These are phyloP conservation scores for Drosophila macrospina DNA, from an alignment of 2,888 invertebrate genomes.

Conservation along the genomic window DNA sequence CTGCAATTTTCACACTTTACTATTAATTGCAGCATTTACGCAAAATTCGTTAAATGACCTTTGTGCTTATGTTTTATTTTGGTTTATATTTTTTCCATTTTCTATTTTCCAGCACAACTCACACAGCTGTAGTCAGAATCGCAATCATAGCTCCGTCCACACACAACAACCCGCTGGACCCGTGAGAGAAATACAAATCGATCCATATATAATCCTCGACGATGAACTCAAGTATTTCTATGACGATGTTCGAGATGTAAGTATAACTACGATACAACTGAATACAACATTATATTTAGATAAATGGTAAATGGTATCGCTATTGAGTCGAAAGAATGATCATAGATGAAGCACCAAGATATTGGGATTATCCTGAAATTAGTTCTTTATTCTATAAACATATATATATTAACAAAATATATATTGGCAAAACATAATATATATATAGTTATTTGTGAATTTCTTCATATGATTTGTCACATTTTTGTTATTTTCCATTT, in stretches of 20 bases:
- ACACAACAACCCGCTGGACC: constrained; percentile 92
- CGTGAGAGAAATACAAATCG: constrained; percentile 92
- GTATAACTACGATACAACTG: constrained; percentile 53
- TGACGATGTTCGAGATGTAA: constrained; percentile 93
- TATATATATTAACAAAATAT: not conserved
- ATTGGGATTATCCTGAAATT: too few relatives aligned
- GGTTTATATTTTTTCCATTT: not conserved
- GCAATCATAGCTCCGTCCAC: constrained; percentile 90
- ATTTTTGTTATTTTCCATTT: constrained; percentile 13
- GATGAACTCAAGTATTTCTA: constrained; percentile 95
- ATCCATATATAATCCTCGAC: constrained; percentile 94
- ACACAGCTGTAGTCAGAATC: constrained; percentile 69
- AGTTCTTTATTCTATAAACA: not conserved
- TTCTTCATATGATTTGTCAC: constrained; percentile 3
- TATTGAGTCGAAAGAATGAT: too few relatives aligned
- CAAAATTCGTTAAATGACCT: constrained; percentile 33
- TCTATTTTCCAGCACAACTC: constrained; percentile 53
- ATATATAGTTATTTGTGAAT: not conserved
- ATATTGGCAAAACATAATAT: not conserved
- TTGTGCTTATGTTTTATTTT: constrained; percentile 21
- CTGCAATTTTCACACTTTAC: constrained; percentile 62
- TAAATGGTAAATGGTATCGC: too few relatives aligned
- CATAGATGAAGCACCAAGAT: too few relatives aligned
- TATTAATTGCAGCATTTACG: constrained; percentile 54
- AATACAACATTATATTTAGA: too few relatives aligned